Evolutionary conservation across 2,797 vertebrate species (phyloP).

Genomic region (Sebastolobus altivelis): DNA sequence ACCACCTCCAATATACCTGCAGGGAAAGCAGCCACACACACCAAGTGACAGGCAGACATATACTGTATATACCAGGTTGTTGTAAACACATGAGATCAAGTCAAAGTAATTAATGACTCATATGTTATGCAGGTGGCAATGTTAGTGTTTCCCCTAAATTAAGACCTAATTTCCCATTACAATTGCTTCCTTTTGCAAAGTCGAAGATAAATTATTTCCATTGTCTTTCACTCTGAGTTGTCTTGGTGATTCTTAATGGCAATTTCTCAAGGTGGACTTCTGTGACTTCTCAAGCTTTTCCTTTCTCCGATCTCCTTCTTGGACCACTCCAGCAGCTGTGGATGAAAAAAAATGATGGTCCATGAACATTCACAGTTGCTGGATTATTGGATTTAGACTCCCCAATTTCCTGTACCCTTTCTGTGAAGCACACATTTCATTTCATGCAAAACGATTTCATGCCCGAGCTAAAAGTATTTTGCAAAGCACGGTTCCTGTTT

Average conservation of each 20-base stretch:
- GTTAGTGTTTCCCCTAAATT: neutral
- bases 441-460: slow-evolving; percentile 43
- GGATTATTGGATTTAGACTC: slow-evolving; percentile 56
- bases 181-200: neutral
- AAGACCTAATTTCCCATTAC: neutral
- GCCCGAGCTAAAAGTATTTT: slow-evolving; percentile 61
- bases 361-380: slow-evolving; percentile 38
- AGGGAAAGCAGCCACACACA: no score
- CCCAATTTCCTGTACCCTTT: slow-evolving; percentile 46
- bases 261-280: neutral
- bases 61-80: neutral
- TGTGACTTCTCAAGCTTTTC: slow-evolving; percentile 5
- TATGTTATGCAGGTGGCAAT: neutral
- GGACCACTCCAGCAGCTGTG: slow-evolving; percentile 10
- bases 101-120: neutral
- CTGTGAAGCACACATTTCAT: slow-evolving; percentile 39
- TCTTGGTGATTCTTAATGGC: neutral
- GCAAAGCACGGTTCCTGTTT: slow-evolving; percentile 58
- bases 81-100: neutral
- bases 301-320: slow-evolving; percentile 8
- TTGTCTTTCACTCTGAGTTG: neutral
- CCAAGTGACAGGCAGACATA: no score
- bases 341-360: slow-evolving; percentile 33
- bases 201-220: neutral
- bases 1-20: no score